Base-by-base conservation (phyloP, 2,797 vertebrate species). In the Ctenopoma kingsleyae region DNA sequence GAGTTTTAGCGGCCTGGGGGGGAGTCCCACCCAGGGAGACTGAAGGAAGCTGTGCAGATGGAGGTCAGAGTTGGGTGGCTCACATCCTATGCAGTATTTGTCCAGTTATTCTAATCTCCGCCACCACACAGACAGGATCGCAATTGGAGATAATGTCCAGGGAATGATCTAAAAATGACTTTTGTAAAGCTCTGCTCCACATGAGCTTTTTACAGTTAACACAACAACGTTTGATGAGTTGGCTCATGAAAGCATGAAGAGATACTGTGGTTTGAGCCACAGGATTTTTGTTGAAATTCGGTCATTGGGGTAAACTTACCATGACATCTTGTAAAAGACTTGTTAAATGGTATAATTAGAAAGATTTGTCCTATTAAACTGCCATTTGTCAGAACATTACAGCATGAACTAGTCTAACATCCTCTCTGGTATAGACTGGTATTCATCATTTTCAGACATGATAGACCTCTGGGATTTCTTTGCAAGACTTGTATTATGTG, bases 21-120 rank as follows among this genome's bases (percentile, higher is more conserved):
- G 74, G 83, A 74, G 83, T 89, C 89, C 91, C 92, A 93, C 91
- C 92, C 92, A 91, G 82, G 81, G 71, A 84, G 88, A 62, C 35
- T 47, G 80, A 65, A 91, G 92, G 91, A 93, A 92, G 76, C 86
- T 32, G 38, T 62, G 57, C 83, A 89, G 90, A 92, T 90, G 87
- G 83, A 82, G 89, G 89, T 92, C 89, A 89, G 46, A 71, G 74
- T 62, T 79, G 43, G 58, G 32, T 68, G 72, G 82, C 85, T 89
- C 73, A 78, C 83, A 77, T 91, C 89, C 83, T 81, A 76, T 74
- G 81, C 79, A 55, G 47, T 69, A 51, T 83, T 89, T 72, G 66
- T 85, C 76, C 73, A 88, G 82, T 88, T 90, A 80, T 89, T 88
- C 73, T 74, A 72, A 8, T 60, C 76, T 58, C 63, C 61, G 54